Base-by-base conservation (phyloP, 2,888 invertebrate genomes). In the Nymphalis urticae region DNA sequence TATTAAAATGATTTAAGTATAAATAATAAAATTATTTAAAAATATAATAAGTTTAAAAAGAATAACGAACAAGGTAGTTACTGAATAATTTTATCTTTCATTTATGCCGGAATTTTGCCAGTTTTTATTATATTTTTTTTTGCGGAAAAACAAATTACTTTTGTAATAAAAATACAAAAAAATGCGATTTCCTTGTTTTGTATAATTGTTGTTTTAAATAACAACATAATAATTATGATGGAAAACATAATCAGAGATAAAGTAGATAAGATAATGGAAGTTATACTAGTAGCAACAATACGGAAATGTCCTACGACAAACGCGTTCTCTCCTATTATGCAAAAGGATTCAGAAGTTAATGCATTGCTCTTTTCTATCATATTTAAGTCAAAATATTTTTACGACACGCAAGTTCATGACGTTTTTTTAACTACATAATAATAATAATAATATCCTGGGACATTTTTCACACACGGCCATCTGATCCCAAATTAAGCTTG, bases 121-220 rank as follows among this genome's bases (percentile, higher is more conserved):
- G 19, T 53, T 24, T 53, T 53, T 16, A 24, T 4, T 13, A 53
- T 53, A 10, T 19, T 19, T 27, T 24, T 21, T 10, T 6, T 13
- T 8, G 21, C 21, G 13, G 10, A 53, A 53, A 21, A 13, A 53
- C 16, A 24, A 24, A 24, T 27, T 13, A 51, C 13, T 51, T 21
- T 19, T 21, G 21, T 51, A 50, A 19, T 50, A 21, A 19, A 21
- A 51, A 51, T 21, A 21, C 13, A 53, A 53, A 53, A 53, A 53
- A 24, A 53, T 27, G 53, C 24, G 27, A 53, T 24, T 53, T 53
- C 53, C 53, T 53, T 53, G 24, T 53, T 53, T 24, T 53, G 24
- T 13, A 53, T 27, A 53, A 21, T 53, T 24, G 24, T 53, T 27
- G 24, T 16, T 24, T 24, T 16, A 53, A 21, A 51, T 24, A 53